A percentile compares a stretch with the other conserved stretches of the same genome.
Evolutionary conservation across 1,140 invertebrate genomes (phyloP).

Genomic region (Fopius arisanus): DNA sequence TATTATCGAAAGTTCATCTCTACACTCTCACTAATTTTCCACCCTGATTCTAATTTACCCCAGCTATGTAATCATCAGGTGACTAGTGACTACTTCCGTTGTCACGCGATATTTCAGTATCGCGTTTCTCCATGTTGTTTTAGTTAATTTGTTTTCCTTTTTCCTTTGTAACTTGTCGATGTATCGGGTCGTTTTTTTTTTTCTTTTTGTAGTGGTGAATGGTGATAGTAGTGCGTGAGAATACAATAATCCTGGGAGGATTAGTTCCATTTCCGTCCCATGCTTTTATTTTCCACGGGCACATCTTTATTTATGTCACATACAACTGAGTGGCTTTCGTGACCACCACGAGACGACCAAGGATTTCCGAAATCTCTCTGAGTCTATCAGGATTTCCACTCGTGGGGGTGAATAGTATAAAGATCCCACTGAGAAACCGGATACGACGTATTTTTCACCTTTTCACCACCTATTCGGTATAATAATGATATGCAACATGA

Average conservation of each 20-base stretch:
- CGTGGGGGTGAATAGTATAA: background rate
- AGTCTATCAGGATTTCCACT: background rate
- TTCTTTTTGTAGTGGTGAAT: background rate
- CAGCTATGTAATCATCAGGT: slow-evolving; percentile 17
- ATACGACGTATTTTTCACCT: background rate
- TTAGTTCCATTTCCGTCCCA: slow-evolving; percentile 19
- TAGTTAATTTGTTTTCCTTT: background rate
- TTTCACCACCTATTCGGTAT: no score
- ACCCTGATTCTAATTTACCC: background rate
- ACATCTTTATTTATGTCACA: slow-evolving; percentile 20
- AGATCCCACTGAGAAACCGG: background rate
- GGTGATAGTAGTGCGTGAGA: background rate
- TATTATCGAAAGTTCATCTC: background rate
- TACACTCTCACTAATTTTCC: slow-evolving; percentile 4
- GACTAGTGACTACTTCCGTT: slow-evolving; percentile 23
- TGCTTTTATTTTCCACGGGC: slow-evolving; percentile 4
- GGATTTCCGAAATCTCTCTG: slow-evolving; percentile 23
- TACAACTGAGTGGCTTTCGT: slow-evolving; percentile 12
- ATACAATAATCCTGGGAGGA: slow-evolving; percentile 14
- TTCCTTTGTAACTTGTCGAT: no score
- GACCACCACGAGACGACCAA: slow-evolving; percentile 7
- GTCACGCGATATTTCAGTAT: slow-evolving; percentile 32
- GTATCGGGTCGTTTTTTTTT: no score
- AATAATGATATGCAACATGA: no score
- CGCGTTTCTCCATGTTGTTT: background rate